Evolutionary conservation across 2,888 invertebrate species (phyloP), one percentile per base, ranked within the genome.

Genomic region (Phaedon cochleariae): DNA sequence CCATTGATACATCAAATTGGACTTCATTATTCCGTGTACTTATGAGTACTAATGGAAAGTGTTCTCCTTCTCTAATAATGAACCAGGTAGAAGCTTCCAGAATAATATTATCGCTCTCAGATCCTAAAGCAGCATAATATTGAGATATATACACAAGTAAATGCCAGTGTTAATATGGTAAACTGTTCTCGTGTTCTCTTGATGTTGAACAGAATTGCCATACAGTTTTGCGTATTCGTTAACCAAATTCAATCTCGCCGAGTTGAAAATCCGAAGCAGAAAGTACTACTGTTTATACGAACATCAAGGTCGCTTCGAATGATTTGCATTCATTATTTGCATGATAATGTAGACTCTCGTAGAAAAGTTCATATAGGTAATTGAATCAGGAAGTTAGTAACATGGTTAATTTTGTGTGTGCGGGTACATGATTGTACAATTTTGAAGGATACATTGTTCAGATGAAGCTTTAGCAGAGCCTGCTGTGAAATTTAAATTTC

Each of bases 241-340:
- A 76, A 76, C 71, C 73, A 61, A 72, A 76, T 76, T 76, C 71
- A 73, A 74, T 74, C 74, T 73, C 69, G 76, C 74, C 71, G 72
- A 41, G 41, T 41, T 2, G 57, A 68, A 65, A 67, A 66, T 64
- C 49, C 41, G 29, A 51, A 58, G 65, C 20, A 18, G 55, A 63
- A 68, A 67, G 64, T 63, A 65, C 70, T 65, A 64, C 67, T 67
- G 68, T 72, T 73, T 75, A 72, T 73, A 72, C 68, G 68, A 74
- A 71, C 71, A 71, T 72, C 73, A 69, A 71, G 64, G 57, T 62
- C 61, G 64, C 69, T 71, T 72, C 71, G 71, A 67, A 68, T 66
- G 67, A 73, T 74, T 73, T 73, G n/a, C n/a, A n/a, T n/a, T n/a
- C n/a, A n/a, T n/a, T n/a, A n/a, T n/a, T n/a, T n/a, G 68, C 69